Evolutionary conservation across 2,888 invertebrate genomes (phyloP).

Genomic region (Elmis aenea): DNA sequence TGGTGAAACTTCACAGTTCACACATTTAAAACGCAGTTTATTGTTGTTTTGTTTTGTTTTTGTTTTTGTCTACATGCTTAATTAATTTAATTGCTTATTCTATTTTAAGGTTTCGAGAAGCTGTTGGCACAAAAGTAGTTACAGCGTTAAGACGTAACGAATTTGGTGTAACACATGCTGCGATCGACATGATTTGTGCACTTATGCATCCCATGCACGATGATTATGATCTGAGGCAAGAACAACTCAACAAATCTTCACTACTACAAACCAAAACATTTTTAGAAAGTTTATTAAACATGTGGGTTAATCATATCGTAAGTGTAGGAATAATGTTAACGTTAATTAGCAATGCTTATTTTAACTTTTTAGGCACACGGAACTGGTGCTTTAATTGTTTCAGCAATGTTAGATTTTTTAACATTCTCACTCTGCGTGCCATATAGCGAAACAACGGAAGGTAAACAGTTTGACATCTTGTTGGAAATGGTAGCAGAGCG

Average conservation of each 20-base stretch:
- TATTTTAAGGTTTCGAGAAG: constrained; percentile 79
- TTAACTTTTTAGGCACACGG: constrained; percentile 52
- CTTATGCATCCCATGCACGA: constrained; percentile 98
- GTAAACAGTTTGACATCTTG: constrained; percentile 89
- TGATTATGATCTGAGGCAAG: constrained; percentile 93
- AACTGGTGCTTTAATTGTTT: constrained; percentile 92
- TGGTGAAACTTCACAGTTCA: too few species aligned
- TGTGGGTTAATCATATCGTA: constrained; percentile 94
- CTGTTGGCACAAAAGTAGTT: constrained; percentile 89
- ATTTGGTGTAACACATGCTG: constrained; percentile 89
- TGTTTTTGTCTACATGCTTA: too few species aligned
- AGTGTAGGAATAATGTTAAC: constrained; percentile 38
- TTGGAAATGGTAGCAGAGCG: constrained; percentile 90
- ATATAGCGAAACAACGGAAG: constrained; percentile 98
- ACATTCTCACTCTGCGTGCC: constrained; percentile 98
- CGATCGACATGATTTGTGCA: constrained; percentile 94
- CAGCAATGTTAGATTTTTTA: constrained; percentile 96
- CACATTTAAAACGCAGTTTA: too few species aligned
- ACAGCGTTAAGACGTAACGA: constrained; percentile 82
- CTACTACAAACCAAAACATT: constrained; percentile 87
- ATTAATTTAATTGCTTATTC: constrained; percentile 4
- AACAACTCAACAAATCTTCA: constrained; percentile 96
- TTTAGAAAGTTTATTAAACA: constrained; percentile 86
- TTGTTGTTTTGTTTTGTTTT: too few species aligned
- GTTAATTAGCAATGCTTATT: constrained; percentile 4